Evolutionary conservation across 1,140 invertebrate species (phyloP).

Genomic region (Aphidius gifuensis): DNA sequence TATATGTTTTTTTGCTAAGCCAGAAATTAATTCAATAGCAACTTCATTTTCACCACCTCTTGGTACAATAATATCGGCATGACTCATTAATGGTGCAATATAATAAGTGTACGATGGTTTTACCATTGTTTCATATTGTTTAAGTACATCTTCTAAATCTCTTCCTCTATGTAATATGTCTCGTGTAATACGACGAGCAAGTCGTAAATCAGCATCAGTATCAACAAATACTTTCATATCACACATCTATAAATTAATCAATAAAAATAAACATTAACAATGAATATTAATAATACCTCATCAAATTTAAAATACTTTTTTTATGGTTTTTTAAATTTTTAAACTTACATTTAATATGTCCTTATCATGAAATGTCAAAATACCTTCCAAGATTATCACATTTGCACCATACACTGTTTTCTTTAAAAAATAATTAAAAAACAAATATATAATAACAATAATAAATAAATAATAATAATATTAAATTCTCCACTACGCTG

Average conservation of each 20-base stretch:
- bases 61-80: constrained; percentile 87
- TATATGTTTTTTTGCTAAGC: too few relatives aligned
- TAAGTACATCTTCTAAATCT: constrained; percentile 90
- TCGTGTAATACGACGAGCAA: constrained; percentile 77
- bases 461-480: constrained; percentile 1
- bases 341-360: constrained; percentile 71
- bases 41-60: constrained; percentile 95
- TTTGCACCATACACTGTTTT: constrained; percentile 99
- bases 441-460: not conserved
- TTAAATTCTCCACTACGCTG: not conserved
- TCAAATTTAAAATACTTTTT: not conserved
- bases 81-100: constrained; percentile 89
- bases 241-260: constrained; percentile 61
- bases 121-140: constrained; percentile 94
- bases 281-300: constrained; percentile 15
- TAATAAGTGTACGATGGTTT: constrained; percentile 97
- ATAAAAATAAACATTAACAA: too few relatives aligned
- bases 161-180: constrained; percentile 93
- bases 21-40: constrained; percentile 86
- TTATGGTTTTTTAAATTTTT: not conserved
- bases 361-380: constrained; percentile 89
- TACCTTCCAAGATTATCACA: constrained; percentile 99
- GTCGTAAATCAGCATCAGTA: constrained; percentile 93
- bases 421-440: constrained; percentile 51
- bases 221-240: constrained; percentile 98